These are phyloP conservation scores for Scomber scombrus DNA, from an alignment of 2,113 vertebrate genomes.

Conservation along the genomic window DNA sequence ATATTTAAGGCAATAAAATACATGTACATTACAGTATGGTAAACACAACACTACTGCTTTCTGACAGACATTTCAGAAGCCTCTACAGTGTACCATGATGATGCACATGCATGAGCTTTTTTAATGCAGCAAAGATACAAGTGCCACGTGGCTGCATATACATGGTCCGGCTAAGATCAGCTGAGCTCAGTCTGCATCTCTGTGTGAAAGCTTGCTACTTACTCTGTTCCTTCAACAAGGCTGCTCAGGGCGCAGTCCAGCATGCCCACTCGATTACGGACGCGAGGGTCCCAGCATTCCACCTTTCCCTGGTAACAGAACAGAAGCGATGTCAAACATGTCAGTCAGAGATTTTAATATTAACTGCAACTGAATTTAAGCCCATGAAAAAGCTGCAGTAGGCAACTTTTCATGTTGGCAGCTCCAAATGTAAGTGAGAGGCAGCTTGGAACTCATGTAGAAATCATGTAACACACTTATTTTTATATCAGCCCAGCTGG, in stretches of 20 bases:
- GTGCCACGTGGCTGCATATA: slow-evolving; percentile 28
- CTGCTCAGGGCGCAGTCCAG: slow-evolving; percentile 95
- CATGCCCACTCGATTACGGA: slow-evolving; percentile 88
- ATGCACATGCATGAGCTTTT: slow-evolving; percentile 28
- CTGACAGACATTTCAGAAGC: background rate
- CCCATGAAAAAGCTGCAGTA: background rate
- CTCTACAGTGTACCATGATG: background rate
- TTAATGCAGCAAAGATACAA: background rate
- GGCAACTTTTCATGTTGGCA: background rate
- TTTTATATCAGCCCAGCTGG: slow-evolving; percentile 39
- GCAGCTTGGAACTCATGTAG: slow-evolving; percentile 21
- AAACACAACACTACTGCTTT: background rate
- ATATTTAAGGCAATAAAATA: too few relatives aligned
- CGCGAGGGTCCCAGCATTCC: slow-evolving; percentile 97
- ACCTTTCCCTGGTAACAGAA: slow-evolving; percentile 88
- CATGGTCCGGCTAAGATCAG: slow-evolving; percentile 4
- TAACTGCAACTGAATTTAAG: background rate
- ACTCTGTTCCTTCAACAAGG: slow-evolving; percentile 92
- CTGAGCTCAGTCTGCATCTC: background rate
- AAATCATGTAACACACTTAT: slow-evolving; percentile 16
- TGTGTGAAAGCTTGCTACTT: slow-evolving; percentile 69
- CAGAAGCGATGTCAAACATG: background rate
- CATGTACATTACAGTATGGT: too few relatives aligned
- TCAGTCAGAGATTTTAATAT: background rate
- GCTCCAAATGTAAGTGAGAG: slow-evolving; percentile 7